Percentiles rank a stretch among this genome's conserved stretches.
Conservation (phyloP, 2,113 vertebrate species). For the Labeo catla region DNA sequence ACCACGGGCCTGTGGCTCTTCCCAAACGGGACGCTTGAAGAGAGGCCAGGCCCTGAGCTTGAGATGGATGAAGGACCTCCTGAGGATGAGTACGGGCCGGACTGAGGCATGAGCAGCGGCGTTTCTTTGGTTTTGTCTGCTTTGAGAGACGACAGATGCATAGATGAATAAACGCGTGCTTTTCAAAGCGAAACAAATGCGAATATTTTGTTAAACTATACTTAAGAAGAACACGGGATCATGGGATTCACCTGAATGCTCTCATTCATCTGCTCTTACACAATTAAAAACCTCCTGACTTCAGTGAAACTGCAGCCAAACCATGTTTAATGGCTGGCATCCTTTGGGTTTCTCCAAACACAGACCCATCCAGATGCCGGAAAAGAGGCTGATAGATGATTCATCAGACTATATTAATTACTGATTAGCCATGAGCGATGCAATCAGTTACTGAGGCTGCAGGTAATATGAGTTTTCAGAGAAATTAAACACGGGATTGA, state of each 20-base stretch:
- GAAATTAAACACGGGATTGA: neutral
- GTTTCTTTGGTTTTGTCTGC: slow-evolving; percentile 94
- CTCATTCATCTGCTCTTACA: slow-evolving; percentile 7
- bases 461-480: neutral
- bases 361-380: neutral
- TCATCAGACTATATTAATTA: slow-evolving; percentile 2
- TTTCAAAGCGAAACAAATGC: neutral
- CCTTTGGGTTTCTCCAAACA: neutral
- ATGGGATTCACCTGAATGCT: neutral
- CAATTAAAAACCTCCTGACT: slow-evolving; percentile 1
- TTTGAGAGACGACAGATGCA: neutral
- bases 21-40: slow-evolving; percentile 83
- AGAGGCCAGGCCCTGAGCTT: slow-evolving; percentile 83
- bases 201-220: neutral
- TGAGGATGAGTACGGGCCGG: slow-evolving; percentile 79
- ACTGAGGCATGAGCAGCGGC: slow-evolving; percentile 81
- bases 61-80: slow-evolving; percentile 78
- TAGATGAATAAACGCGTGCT: neutral
- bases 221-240: neutral
- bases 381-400: neutral
- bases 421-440: neutral
- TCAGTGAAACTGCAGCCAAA: neutral
- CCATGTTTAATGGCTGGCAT: neutral
- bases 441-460: neutral
- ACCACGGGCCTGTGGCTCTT: slow-evolving; percentile 67